These are phyloP conservation scores for Myiozetetes cayanensis DNA, from an alignment of 2,113 vertebrate species.

Conservation along the genomic window DNA sequence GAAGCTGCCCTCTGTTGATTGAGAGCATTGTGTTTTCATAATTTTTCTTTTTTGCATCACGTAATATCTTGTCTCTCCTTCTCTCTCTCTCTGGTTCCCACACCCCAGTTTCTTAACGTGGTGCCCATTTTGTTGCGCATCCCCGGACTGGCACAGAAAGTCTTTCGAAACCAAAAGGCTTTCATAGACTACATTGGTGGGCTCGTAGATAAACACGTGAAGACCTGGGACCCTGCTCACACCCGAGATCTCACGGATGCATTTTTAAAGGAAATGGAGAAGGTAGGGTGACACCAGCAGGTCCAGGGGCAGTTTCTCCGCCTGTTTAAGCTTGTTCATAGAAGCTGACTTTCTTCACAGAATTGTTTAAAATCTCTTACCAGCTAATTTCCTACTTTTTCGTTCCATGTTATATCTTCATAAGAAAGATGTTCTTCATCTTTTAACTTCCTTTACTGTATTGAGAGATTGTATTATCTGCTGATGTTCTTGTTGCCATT, in stretches of 20 bases:
- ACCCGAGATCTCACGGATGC: slow-evolving; percentile 61
- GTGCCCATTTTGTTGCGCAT: slow-evolving; percentile 48
- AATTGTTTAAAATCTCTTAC: neutral
- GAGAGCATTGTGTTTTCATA: neutral
- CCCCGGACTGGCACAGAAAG: slow-evolving; percentile 40
- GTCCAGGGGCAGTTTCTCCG: neutral
- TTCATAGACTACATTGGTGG: neutral
- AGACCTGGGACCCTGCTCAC: slow-evolving; percentile 15
- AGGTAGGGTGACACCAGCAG: slow-evolving; percentile 49
- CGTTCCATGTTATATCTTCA: neutral
- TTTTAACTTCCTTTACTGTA: neutral
- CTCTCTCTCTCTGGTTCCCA: neutral
- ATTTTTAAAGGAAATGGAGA: slow-evolving; percentile 68
- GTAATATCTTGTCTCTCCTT: neutral
- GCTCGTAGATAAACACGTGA: slow-evolving; percentile 23
- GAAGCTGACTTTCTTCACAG: neutral
- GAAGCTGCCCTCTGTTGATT: neutral
- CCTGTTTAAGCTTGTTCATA: neutral
- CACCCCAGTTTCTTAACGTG: slow-evolving; percentile 39
- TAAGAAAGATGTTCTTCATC: neutral
- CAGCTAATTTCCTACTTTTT: neutral
- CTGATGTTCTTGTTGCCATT: neutral
- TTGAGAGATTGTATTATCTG: neutral
- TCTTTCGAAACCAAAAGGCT: neutral
- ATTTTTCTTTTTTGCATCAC: neutral